Percentiles rank a stretch among this genome's conserved stretches.
These are phyloP conservation scores for Caenorhabditis auriculariae DNA, from an alignment of 2,888 invertebrate genomes.

Conservation along the genomic window DNA sequence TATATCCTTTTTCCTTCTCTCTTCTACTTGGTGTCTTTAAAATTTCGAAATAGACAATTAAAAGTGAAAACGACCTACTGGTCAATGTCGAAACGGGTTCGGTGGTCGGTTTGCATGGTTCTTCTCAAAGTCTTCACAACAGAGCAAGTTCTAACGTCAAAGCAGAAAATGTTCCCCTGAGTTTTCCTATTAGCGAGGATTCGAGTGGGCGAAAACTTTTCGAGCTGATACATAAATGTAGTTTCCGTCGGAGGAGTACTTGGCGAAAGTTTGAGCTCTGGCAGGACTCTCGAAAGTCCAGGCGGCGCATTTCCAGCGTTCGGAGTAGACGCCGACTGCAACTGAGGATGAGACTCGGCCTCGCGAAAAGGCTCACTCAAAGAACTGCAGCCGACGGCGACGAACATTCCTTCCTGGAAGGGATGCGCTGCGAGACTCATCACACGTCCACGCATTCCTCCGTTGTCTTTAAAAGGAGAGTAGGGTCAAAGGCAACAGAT, in stretches of 20 bases:
- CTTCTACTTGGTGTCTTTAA: no score
- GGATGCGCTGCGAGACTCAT: constrained; percentile 13
- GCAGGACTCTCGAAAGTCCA: constrained; percentile 12
- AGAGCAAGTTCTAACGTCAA: constrained; percentile 20
- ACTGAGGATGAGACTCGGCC: no score
- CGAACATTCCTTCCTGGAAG: constrained; percentile 11
- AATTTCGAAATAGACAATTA: not conserved
- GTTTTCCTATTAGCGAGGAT: not conserved
- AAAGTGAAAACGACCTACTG: not conserved
- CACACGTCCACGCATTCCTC: constrained; percentile 8
- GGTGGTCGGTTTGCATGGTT: constrained; percentile 8
- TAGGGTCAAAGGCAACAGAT: no score
- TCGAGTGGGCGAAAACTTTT: constrained; percentile 1
- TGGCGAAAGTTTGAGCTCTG: constrained; percentile 11
- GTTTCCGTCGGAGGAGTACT: constrained; percentile 8
- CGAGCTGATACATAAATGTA: constrained; percentile 23
- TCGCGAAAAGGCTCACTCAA: no score
- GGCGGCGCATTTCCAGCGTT: constrained; percentile 8
- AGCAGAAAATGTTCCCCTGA: constrained; percentile 25
- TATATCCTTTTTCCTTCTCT: no score
- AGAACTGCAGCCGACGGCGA: constrained; percentile 8
- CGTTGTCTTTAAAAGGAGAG: constrained; percentile 5
- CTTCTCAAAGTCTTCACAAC: constrained; percentile 14
- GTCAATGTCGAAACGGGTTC: constrained; percentile 20
- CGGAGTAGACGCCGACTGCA: constrained; percentile 8